Evolutionary conservation across 2,888 invertebrate genomes (phyloP).

Genomic region (Nemotelus pantherinus): DNA sequence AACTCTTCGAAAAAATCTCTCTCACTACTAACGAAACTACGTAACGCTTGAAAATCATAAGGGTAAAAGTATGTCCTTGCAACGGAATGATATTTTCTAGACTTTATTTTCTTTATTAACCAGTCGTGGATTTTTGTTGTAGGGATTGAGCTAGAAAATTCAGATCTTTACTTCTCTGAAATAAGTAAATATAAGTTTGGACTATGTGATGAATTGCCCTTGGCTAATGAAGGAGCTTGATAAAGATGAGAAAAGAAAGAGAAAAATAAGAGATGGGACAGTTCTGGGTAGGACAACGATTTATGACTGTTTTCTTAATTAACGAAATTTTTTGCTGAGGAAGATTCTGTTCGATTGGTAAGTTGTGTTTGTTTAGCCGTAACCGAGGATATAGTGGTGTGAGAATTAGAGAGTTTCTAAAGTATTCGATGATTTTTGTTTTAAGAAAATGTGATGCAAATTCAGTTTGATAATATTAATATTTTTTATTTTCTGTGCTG

Average conservation of each 20-base stretch:
- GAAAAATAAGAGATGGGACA: neutral
- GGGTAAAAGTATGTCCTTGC: too few relatives aligned
- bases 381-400: neutral
- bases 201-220: slow-evolving; percentile 28
- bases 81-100: neutral
- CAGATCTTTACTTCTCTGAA: too few relatives aligned
- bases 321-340: slow-evolving; percentile 40
- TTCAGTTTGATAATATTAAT: too few relatives aligned
- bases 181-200: slow-evolving; percentile 18
- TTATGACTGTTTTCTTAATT: slow-evolving; percentile 49
- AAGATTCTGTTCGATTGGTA: neutral
- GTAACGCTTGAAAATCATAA: too few relatives aligned
- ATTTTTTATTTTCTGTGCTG: too few relatives aligned
- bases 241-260: neutral
- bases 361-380: neutral
- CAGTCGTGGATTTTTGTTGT: too few relatives aligned
- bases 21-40: neutral
- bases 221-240: neutral
- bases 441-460: too few relatives aligned
- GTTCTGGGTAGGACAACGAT: slow-evolving; percentile 36
- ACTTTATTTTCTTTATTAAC: slow-evolving; percentile 9
- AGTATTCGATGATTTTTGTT: too few relatives aligned
- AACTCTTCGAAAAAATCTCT: slow-evolving; percentile 9
- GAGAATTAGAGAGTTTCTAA: too few relatives aligned
- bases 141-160: too few relatives aligned